These are phyloP conservation scores for Dreissena rostriformis DNA, from an alignment of 1,140 invertebrate genomes.

Conservation along the genomic window DNA sequence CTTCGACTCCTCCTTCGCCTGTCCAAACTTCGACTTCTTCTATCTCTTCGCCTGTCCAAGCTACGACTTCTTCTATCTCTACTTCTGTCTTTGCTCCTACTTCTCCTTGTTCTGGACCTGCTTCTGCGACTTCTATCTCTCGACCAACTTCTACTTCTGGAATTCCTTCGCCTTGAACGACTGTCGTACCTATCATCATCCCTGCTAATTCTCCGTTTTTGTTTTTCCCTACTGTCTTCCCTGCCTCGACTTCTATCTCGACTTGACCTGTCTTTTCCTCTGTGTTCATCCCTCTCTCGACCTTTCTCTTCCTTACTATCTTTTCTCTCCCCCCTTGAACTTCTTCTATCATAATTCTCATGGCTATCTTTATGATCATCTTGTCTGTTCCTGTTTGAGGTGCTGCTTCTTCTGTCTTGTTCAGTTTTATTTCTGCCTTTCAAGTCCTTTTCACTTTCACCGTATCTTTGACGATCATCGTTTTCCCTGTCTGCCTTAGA, in stretches of 20 bases:
- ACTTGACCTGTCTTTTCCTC: constrained; percentile 45
- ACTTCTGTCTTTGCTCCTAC: constrained; percentile 35
- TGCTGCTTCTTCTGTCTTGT: constrained; percentile 8
- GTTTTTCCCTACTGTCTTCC: constrained; percentile 20
- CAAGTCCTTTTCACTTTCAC: constrained; percentile 16
- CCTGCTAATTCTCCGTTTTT: constrained; percentile 23
- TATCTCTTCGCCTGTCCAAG: constrained; percentile 11
- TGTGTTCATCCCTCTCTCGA: constrained; percentile 44
- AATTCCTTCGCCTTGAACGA: constrained; percentile 53
- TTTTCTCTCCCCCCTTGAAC: constrained; percentile 36
- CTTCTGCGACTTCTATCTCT: constrained; percentile 47
- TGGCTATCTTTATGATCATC: constrained; percentile 32
- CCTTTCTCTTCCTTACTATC: constrained; percentile 44
- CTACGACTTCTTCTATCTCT: constrained; percentile 35
- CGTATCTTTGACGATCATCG: constrained; percentile 4
- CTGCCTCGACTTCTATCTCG: constrained; percentile 50
- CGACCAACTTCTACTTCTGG: constrained; percentile 52
- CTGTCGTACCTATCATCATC: constrained; percentile 42
- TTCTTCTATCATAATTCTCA: constrained; percentile 40
- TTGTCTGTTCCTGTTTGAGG: constrained; percentile 16
- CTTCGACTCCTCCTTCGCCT: constrained; percentile 44
- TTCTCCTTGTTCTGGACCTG: constrained; percentile 42
- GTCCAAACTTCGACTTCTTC: constrained; percentile 44
- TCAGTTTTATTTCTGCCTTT: constrained; percentile 4
- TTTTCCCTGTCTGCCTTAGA: constrained; percentile 21